Evolutionary conservation across 1,140 invertebrate species (phyloP).

Genomic region (Wiebesia pumilae): DNA sequence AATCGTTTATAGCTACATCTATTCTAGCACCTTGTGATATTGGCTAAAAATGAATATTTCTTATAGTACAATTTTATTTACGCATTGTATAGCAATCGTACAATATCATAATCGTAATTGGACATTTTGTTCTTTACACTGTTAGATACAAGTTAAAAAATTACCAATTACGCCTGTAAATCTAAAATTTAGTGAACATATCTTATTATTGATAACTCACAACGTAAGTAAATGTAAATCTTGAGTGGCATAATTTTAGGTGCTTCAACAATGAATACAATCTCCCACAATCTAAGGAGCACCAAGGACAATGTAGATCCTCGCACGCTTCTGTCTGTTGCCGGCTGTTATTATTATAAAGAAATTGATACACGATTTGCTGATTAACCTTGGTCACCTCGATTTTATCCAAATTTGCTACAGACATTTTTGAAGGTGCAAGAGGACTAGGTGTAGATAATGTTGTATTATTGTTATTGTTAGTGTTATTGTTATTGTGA

Average conservation of each 20-base stretch:
- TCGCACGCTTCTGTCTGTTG: conserved; percentile 96
- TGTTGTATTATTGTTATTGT: conserved; percentile 68
- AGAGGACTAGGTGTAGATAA: conserved; percentile 69
- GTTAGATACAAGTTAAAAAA: background rate
- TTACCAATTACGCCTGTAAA: background rate
- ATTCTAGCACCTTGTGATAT: conserved; percentile 90
- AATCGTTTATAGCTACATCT: conserved; percentile 95
- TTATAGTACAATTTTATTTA: background rate
- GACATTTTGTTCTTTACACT: background rate
- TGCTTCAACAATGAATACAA: conserved; percentile 94
- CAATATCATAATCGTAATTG: background rate
- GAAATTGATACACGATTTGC: conserved; percentile 95
- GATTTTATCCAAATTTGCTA: conserved; percentile 62
- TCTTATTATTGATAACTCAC: conserved; percentile 75
- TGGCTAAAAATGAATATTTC: conserved; percentile 75
- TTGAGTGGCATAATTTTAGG: conserved; percentile 92
- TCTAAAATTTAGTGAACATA: background rate
- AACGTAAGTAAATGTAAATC: conserved; percentile 94
- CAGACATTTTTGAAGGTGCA: conserved; percentile 65
- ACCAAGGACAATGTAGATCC: conserved; percentile 96
- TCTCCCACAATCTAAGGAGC: conserved; percentile 90
- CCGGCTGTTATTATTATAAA: conserved; percentile 95
- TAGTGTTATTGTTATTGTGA: conserved; percentile 66
- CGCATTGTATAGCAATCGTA: background rate
- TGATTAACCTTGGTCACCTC: conserved; percentile 67